Base-by-base conservation (phyloP, 2,888 invertebrate species). In the Plutella xylostella region DNA sequence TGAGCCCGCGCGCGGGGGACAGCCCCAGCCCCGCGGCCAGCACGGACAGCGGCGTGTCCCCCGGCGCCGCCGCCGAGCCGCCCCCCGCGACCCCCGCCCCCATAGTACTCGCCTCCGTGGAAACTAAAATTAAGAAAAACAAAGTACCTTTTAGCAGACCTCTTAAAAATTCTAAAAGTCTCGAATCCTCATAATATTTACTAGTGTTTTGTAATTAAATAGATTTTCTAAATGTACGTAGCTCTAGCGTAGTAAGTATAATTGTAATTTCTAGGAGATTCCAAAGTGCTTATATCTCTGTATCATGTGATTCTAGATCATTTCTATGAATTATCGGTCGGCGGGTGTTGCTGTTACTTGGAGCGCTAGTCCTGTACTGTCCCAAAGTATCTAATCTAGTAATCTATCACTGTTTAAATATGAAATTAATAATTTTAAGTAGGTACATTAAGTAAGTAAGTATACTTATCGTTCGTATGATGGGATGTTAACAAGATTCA, bases 151-250 rank as follows among this genome's bases (percentile, higher is more conserved):
- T 64, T 55, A 58, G 52, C 46, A 51, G 79, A 67, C 72, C 78
- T 59, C 67, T 79, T 45, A 82, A 80, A 61, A 78, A 72, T 68
- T 80, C 82, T 46, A 83, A 82, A 72, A 82, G 82, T 72, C 61
- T 83, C 69, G 82, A 83, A 63, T 73, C 78, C 68, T 80, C 77
- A 71, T 68, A 60, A 58, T 58, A 58, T 59, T 25, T 37, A 30
- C 9, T 11, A 15, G 20, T 35, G 6, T 38, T 71, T 72, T 79
- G 80, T 80, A 79, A 80, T 76, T 78, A 79, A 77, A 79, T 83
- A 83, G 80, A 80, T 83, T 82, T 82, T 82, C 73, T 82, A 82
- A 78, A 65, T 82, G 80, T 82, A 76, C 58, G 69, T 78, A 78
- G 77, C 48, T 22, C 30, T 17, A 34, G 53, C 67, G 63, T 70